These are phyloP conservation scores for Falco berigora DNA, from an alignment of 2,797 vertebrate species.

Conservation along the genomic window DNA sequence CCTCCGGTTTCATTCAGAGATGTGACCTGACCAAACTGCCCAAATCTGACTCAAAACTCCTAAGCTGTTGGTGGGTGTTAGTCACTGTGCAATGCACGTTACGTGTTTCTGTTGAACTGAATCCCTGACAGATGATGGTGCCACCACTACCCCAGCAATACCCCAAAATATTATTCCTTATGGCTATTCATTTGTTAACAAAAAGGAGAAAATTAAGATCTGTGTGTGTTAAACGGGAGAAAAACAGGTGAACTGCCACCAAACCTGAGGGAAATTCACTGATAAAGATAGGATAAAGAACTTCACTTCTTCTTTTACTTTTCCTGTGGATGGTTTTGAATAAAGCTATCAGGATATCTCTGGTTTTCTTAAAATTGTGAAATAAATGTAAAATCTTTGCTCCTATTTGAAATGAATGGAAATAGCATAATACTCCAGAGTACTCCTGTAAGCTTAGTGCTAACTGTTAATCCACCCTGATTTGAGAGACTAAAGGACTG, in stretches of 20 bases:
- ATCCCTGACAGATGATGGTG: fast-evolving
- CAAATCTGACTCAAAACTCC: not conserved
- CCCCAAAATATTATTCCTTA: not conserved
- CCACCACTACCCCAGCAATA: not conserved
- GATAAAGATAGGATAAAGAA: not conserved
- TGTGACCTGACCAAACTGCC: not conserved
- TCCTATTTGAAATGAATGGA: not conserved
- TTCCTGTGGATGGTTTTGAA: not conserved
- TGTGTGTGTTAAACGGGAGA: not conserved
- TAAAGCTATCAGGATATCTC: not conserved
- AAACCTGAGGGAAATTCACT: not conserved
- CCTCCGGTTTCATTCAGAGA: not conserved
- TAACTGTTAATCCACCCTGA: not conserved
- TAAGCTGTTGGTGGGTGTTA: not conserved
- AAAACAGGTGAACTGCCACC: not conserved
- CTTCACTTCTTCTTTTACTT: not conserved
- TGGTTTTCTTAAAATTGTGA: not conserved
- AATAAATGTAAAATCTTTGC: not conserved
- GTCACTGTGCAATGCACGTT: not conserved
- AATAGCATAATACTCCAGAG: not conserved
- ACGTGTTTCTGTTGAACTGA: not conserved
- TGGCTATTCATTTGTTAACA: not conserved
- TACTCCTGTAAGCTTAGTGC: not conserved
- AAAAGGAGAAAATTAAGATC: not conserved
- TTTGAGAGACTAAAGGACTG: not conserved